phyloP scores from a whole-genome alignment of 2,797 vertebrate genomes.

The Oryzias sinensis region DNA sequence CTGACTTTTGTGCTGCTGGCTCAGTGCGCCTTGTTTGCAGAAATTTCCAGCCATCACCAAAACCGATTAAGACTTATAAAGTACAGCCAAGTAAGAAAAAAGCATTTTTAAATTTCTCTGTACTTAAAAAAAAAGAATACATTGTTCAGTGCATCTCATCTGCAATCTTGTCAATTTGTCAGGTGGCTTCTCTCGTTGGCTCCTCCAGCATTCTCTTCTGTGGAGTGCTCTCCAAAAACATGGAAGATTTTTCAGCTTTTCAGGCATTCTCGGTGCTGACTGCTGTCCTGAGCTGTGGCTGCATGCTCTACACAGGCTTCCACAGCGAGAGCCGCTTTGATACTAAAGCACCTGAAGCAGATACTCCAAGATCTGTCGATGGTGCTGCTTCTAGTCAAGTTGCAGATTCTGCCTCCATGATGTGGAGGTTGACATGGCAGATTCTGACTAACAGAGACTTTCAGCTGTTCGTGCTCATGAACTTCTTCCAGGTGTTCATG shows the following conservation, averaged over 20 bases:
- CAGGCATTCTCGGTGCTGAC: constrained; percentile 76
- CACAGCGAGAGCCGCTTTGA: constrained; percentile 78
- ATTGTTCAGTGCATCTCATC: not conserved
- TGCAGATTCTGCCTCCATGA: constrained; percentile 67
- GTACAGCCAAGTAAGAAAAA: constrained; percentile 79
- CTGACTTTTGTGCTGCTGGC: constrained; percentile 88
- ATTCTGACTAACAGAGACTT: constrained; percentile 86
- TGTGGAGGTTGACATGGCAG: constrained; percentile 79
- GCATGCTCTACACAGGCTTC: constrained; percentile 85
- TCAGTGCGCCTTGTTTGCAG: constrained; percentile 85
- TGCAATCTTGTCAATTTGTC: constrained; percentile 6
- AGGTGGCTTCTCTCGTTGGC: constrained; percentile 81
- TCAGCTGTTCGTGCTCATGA: constrained; percentile 85
- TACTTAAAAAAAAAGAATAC: too few species aligned
- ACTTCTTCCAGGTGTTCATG: constrained; percentile 92
- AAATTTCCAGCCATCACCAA: constrained; percentile 80
- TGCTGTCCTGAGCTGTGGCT: constrained; percentile 75
- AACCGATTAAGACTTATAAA: constrained; percentile 81
- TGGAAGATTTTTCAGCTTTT: constrained; percentile 83
- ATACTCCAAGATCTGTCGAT: not conserved
- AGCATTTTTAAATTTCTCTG: not conserved
- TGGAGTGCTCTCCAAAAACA: constrained; percentile 84
- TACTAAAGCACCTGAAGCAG: constrained; percentile 33
- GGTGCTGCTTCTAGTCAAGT: constrained; percentile 20
- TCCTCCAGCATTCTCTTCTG: constrained; percentile 87